Evolutionary conservation across 2,888 invertebrate species (phyloP), one percentile per base, ranked within the genome.

Genomic region (Molorchus minor): DNA sequence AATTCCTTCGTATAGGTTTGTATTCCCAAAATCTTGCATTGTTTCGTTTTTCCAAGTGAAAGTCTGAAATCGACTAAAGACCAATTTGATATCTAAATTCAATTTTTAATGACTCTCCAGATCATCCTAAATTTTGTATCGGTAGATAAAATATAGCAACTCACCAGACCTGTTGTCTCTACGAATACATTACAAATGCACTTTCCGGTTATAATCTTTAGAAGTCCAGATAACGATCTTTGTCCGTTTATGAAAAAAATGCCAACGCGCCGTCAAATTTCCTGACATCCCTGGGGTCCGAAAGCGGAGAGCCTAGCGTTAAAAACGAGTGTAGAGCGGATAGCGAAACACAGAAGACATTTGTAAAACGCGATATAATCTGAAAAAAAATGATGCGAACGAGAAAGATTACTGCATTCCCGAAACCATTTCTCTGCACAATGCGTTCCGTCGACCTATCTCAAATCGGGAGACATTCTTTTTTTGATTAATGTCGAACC

Each of bases 401-500:
- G 62, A 66, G 65, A 29, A 44, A 44, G 29, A 29, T 13, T 12
- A 65, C 67, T 68, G 69, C 64, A 60, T 60, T 40, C 56, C 19
- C 49, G 49, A 49, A 21, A 36, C 49, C 38, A 38, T 38, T 58
- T 16, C 54, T 36, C 61, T 59, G 70, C 66, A 71, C 72, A 72
- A 70, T 69, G 61, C 64, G 40, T 33, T 58, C 49, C 60, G 65
- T 62, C 65, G 64, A 72, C 72, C 71, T 71, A 65, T 72, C 72
- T 73, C 70, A 71, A 68, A 73, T 71, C 69, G 67, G 30, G 70
- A 69, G 70, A 75, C 74, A 74, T 57, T 57, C 51, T 52, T 74
- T 62, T 66, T 69, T 71, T 75, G 74, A 75, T 75, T 75, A 74
- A 75, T 74, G 72, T 67, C 64, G 65, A 69, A 65, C 62, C 66